Evolutionary conservation across 2,888 invertebrate genomes (phyloP), one percentile per base, ranked within the genome.

Genomic region (Nasonia oneida): DNA sequence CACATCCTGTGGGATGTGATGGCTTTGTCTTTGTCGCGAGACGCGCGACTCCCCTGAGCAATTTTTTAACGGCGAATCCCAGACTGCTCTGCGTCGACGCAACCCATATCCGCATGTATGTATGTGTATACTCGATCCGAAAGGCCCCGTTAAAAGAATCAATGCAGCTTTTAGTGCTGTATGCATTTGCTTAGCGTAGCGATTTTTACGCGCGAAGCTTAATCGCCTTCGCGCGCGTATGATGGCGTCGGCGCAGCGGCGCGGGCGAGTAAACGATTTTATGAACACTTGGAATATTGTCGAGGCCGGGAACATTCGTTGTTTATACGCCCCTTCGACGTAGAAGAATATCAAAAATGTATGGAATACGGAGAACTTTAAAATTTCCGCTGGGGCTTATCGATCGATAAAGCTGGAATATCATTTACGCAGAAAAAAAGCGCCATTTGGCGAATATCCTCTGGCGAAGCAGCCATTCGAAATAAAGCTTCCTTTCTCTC

Each of bases 1-100:
- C 50, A 5, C 33, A 53, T 80, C 71, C 80, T 71, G 18, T 15
- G 71, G 70, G 70, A 80, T 42, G 70, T 39, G 47, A 14, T 4
- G 57, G 8, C 29, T 79, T 70, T 70, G 76, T 33, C 53, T 76
- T 42, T 67, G 67, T 33, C 67, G 14, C 23, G 61, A n/a, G 61
- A 61, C 64, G 64, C 64, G 64, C 29, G 67, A 67, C 15, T 61
- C 57, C n/a, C n/a, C 1, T 6, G n/a, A 61, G 57, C 57, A 61
- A 61, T 61, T 61, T 61, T 61, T 61, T 61, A 61, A 61, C 57
- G 23, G 23, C n/a, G 23, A 23, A 61, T n/a, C 57, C 57, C 23
- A 61, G 18, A 61, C 57, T n/a, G 57, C 1, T 61, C n/a, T 4
- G 8, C 57, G 8, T 61, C 2, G 0, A 61, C 57, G 6, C 18